Evolutionary conservation across 30 jellyfish, hydroid and myxozoan species (phyloP), one percentile per base, ranked within the genome.

Genomic region (Catostylus mosaicus): DNA sequence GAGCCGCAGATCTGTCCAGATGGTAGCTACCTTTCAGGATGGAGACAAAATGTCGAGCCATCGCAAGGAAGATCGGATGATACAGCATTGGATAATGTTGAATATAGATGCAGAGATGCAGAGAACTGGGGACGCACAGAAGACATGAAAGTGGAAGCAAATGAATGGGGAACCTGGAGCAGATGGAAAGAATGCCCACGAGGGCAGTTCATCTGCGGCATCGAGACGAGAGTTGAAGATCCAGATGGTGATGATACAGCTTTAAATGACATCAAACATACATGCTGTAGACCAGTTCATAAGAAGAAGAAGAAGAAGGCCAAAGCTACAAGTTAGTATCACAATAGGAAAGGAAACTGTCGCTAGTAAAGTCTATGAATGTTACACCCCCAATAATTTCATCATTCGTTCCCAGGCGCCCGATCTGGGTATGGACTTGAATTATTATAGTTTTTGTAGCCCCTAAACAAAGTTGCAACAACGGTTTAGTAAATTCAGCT

Each of bases 191-290:
- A 73, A 29, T 83, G 93, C 63, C 93, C 93, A 0, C 0, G 31
- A 35, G 80, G 80, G 20, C 60, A 83, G 51, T 69, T 70, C 61
- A 83, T 83, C 46, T 83, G 93, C 56, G 93, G 93, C 18, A 70
- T 83, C 0, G 64, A 83, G 0, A 70, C 93, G 22, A 83, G 75
- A 34, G 93, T 71, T 27, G 87, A 71, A 62, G 85, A 73, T 26
- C 84, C 91, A 1, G 84, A 35, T 22, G 85, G 85, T 29, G 91
- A 81, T 67, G 91, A 81, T 19, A 81, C 91, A 27, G 91, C 91
- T 12, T 51, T 81, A 51, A 81, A 81, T 81, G 91, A 81, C 31
- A 70, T 81, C 32, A 38, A 67, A 31, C 91, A 81, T 47, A 27
- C 54, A 24, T 81, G 91, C 85, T 81, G 91, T 26, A n/a, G 46